Base-by-base conservation (phyloP, 1,140 invertebrate species). In the Drosophila setifemur region DNA sequence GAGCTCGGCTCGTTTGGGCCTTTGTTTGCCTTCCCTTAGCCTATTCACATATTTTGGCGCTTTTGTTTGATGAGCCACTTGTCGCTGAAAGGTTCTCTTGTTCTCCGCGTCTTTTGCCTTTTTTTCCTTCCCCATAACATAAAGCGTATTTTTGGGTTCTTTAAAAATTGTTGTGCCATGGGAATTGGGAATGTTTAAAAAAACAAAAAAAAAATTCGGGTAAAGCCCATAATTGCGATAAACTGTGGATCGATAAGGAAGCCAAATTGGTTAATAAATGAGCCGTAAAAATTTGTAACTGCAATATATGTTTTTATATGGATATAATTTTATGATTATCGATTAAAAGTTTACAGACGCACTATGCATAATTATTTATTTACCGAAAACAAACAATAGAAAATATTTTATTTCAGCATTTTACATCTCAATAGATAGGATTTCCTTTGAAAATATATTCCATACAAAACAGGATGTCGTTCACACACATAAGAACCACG, bases 31-130 rank as follows among this genome's bases (percentile, higher is more conserved):
- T 45, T 52, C 50, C 57, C 57, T 74, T 53, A 83, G 61, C 48
- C 78, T 29, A 64, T 63, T 35, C 53, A 43, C 25, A 64, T 23
- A 35, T 61, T 70, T 83, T 83, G 68, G 60, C 64, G 79, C 79
- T 78, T 85, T 85, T 83, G 79, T 85, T 83, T 83, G 79, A 85
- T 69, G 66, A 58, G 64, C 64, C 79, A 83, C 81, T 83, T 78
- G 76, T 81, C 55, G 50, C 47, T 12, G 5, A 9, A 58, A 49
- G 18, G 37, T 44, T 70, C 23, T 40, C 29, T n/a, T n/a, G n/a
- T n/a, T n/a, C n/a, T 26, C 28, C 6, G 5, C 8, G 19, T 21
- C 3, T 55, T 21, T 29, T 29, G 21, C 25, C 21, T 52, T n/a
- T 31, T 31, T 31, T 31, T 28, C 23, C 23, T 42, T 53, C 54